Evolutionary conservation across 1,140 invertebrate species (phyloP).

Genomic region (Sarcophaga bullata): DNA sequence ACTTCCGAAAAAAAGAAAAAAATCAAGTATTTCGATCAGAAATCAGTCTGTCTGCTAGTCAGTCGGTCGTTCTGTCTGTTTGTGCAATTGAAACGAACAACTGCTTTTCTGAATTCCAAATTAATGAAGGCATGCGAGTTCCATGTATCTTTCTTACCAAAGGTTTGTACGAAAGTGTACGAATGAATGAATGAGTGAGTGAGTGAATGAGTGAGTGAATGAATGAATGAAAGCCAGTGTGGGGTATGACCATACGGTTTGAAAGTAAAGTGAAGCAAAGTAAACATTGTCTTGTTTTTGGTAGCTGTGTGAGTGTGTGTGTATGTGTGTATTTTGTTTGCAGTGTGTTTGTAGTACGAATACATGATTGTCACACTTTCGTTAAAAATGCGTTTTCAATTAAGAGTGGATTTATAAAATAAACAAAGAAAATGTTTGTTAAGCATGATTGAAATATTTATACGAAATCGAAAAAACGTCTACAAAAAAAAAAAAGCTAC

Average conservation of each 20-base stretch:
- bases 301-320: neutral
- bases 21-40: no score
- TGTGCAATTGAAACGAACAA: neutral
- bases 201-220: no score
- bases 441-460: constrained; percentile 15
- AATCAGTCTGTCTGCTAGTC: neutral
- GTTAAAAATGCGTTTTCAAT: constrained; percentile 15
- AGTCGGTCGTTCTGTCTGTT: neutral
- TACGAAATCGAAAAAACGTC: neutral
- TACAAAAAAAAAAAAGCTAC: neutral
- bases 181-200: no score
- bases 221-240: no score
- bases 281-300: neutral
- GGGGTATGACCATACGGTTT: neutral
- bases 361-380: constrained; percentile 14
- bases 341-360: neutral
- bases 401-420: constrained; percentile 11
- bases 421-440: constrained; percentile 15
- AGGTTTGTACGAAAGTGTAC: neutral
- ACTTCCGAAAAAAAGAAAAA: no score
- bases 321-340: neutral
- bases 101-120: neutral
- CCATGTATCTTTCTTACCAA: neutral
- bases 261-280: constrained; percentile 3
- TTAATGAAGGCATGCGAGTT: constrained; percentile 9